phyloP scores from a whole-genome alignment of 2,888 invertebrate species.

The Melanotus villosus region DNA sequence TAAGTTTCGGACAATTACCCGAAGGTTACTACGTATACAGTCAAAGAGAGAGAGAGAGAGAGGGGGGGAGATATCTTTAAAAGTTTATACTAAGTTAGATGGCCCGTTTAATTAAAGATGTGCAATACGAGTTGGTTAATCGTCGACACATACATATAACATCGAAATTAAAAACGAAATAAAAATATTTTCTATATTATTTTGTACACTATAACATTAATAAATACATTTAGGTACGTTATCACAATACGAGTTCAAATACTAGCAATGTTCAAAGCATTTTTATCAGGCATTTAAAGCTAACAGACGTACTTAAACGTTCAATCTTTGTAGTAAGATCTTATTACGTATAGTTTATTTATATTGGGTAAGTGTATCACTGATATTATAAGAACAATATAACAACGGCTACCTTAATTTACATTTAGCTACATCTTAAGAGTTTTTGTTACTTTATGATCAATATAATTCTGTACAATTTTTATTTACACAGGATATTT shows the following conservation, averaged over 20 bases:
- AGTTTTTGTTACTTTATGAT: slow-evolving; percentile 3
- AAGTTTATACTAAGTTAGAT: too few relatives aligned
- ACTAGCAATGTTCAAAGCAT: slow-evolving; percentile 44
- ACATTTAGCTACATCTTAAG: slow-evolving; percentile 28
- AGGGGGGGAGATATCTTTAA: too few relatives aligned
- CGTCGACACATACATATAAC: slow-evolving; percentile 25
- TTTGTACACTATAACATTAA: slow-evolving; percentile 39
- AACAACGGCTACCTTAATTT: slow-evolving; percentile 37
- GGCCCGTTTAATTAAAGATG: background rate
- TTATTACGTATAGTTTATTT: slow-evolving; percentile 30
- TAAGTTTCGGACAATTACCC: too few relatives aligned
- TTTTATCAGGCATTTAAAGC: slow-evolving; percentile 40
- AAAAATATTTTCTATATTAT: slow-evolving; percentile 22
- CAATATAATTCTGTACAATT: slow-evolving; percentile 25
- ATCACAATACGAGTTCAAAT: slow-evolving; percentile 48
- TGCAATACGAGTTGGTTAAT: background rate
- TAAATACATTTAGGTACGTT: slow-evolving; percentile 40
- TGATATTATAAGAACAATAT: slow-evolving; percentile 39
- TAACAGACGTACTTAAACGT: slow-evolving; percentile 28
- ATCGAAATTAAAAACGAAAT: slow-evolving; percentile 30
- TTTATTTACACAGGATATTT: slow-evolving; percentile 46
- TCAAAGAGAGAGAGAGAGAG: too few relatives aligned
- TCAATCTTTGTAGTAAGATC: slow-evolving; percentile 18
- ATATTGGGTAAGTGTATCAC: slow-evolving; percentile 46
- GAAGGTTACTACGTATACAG: too few relatives aligned